Base-by-base conservation (phyloP, 2,113 vertebrate genomes). In the Tinamus guttatus region DNA sequence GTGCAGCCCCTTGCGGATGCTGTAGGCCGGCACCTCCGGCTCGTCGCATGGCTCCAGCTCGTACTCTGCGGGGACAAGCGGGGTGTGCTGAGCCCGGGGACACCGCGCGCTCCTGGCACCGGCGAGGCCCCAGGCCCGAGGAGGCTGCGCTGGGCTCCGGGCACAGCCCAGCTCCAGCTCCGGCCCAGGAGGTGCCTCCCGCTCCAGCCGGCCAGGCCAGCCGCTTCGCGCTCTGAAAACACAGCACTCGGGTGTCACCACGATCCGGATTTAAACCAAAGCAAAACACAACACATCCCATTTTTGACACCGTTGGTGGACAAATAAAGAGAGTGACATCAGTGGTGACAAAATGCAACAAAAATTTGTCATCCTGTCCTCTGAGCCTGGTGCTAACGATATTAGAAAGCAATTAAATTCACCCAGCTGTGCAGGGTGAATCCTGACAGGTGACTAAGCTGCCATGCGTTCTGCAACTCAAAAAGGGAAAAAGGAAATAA, bases 21-120 rank as follows among this genome's bases (percentile, higher is more conserved):
- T 99, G 98, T 99, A 99, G 36, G 98, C 97, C 0, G 99, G 99
- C 43, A 99, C 99, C 28, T 99, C 99, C 0, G 99, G 99, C 96
- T 99, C 99, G 3, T 99, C 99, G 8, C 99, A 99, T 3, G 99
- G 99, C 95, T 99, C 99, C 97, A 99, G 27, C 79, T 99, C 99
- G 21, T 99, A 99, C 12, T 99, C 99, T 99, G 75, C 11, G 58
- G 94, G 79, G 80, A 45, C 1, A 85, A 47, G 9, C 0, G 18
- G 65, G 67, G 6, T 47, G 38, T 1, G 3, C 1, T 18, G n/a
- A 6, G 4, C 0, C 4, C 9, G 9, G 30, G 3, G 47, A 28
- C 1, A 4, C 20, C 9, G 16, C 0, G 1, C 4, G 1, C 24
- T 7, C n/a, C 5, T 6, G 70, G 38, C 34, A 1, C n/a, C 4